Conservation (phyloP, 2,113 vertebrate genomes). For the Acrocephalus kingi region DNA sequence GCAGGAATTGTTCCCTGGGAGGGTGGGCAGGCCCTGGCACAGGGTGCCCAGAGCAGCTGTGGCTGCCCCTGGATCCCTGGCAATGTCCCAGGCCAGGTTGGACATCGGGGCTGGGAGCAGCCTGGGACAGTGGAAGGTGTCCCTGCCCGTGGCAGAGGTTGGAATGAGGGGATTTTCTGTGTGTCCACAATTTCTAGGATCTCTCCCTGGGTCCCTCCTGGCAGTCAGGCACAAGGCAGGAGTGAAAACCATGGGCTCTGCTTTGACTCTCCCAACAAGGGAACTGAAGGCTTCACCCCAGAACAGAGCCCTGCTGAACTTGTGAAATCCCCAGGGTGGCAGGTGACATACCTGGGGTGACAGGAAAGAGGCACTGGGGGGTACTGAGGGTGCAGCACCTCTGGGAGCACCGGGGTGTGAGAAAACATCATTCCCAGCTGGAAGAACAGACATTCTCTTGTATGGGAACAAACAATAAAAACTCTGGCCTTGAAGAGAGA, state of each 20-base stretch:
- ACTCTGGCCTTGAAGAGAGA: constrained; percentile 1
- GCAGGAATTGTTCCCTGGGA: not conserved
- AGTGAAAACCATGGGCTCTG: not conserved
- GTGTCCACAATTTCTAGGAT: not conserved
- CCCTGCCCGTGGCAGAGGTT: not conserved
- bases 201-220: not conserved
- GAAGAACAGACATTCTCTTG: not conserved
- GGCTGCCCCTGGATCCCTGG: not conserved
- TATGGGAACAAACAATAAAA: not conserved
- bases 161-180: not conserved
- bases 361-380: not conserved
- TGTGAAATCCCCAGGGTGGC: not conserved
- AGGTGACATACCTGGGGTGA: not conserved
- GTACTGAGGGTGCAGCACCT: fast-evolving
- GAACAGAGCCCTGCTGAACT: not conserved
- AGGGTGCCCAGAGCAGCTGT: not conserved
- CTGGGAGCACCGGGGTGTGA: not conserved
- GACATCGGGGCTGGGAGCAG: not conserved
- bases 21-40: too few species aligned
- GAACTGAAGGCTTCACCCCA: not conserved
- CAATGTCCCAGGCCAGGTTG: not conserved
- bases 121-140: not conserved
- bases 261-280: not conserved
- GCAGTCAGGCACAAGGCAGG: fast-evolving
- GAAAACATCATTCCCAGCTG: not conserved